These are phyloP conservation scores for Xiphophorus birchmanni DNA, from an alignment of 2,797 vertebrate species.

Conservation along the genomic window DNA sequence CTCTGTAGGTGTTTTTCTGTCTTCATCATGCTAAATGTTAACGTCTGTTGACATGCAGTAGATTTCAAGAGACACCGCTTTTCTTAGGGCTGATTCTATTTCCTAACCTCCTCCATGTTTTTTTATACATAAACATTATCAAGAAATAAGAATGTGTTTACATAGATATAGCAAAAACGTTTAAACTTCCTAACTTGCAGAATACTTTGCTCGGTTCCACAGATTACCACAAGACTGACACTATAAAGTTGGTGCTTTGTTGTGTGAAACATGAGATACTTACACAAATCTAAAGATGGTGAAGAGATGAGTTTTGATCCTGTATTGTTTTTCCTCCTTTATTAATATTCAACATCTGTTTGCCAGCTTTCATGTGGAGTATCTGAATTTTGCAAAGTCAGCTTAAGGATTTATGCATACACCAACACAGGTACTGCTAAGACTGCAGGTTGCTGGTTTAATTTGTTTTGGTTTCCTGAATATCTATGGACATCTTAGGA, in stretches of 20 bases:
- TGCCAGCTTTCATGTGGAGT: constrained; percentile 42
- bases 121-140: not conserved
- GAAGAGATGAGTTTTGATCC: constrained; percentile 15
- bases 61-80: not conserved
- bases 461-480: constrained; percentile 16
- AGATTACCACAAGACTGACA: not conserved
- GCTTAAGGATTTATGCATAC: constrained; percentile 53
- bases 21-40: not conserved
- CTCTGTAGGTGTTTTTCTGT: not conserved
- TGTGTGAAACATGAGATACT: not conserved
- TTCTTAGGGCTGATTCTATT: not conserved
- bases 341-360: constrained; percentile 61
- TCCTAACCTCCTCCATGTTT: not conserved
- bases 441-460: constrained; percentile 57
- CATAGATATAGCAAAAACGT: not conserved
- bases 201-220: not conserved
- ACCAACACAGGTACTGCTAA: constrained; percentile 47
- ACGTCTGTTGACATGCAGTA: too few species aligned
- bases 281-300: not conserved
- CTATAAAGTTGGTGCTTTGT: not conserved
- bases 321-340: constrained; percentile 36
- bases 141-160: not conserved
- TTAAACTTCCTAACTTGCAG: not conserved
- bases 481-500: constrained; percentile 15
- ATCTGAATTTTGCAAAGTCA: constrained; percentile 54